These are phyloP conservation scores for Cnemophilus loriae DNA, from an alignment of 2,113 vertebrate genomes.

Conservation along the genomic window DNA sequence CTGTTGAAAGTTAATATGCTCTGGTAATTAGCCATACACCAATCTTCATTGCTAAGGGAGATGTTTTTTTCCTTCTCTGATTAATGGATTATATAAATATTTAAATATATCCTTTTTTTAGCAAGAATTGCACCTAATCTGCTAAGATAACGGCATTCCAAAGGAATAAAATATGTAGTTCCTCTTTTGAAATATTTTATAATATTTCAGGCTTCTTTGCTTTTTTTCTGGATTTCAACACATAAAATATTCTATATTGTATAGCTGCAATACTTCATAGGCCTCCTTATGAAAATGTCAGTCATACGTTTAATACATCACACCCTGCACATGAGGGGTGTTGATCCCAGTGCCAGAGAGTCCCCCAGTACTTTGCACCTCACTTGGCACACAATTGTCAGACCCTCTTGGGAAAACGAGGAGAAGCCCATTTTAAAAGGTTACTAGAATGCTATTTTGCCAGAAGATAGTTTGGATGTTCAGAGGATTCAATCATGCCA, in stretches of 20 bases:
- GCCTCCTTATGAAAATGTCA: not conserved
- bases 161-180: not conserved
- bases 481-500: not conserved
- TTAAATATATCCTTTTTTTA: not conserved
- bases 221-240: not conserved
- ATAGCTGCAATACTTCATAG: not conserved
- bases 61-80: not conserved
- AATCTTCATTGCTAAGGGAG: not conserved
- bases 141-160: not conserved
- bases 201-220: not conserved
- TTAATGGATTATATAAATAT: not conserved
- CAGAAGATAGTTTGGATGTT: not conserved
- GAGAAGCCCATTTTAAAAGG: not conserved
- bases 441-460: not conserved
- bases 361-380: not conserved
- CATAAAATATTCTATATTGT: not conserved
- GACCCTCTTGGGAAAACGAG: not conserved
- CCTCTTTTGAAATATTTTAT: not conserved
- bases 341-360: not conserved
- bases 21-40: not conserved
- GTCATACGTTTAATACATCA: not conserved
- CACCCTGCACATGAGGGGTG: accelerated
- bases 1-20: not conserved
- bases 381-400: not conserved
- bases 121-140: not conserved